phyloP scores from a whole-genome alignment of 2,888 invertebrate genomes.

The Willowsia nigromaculata region DNA sequence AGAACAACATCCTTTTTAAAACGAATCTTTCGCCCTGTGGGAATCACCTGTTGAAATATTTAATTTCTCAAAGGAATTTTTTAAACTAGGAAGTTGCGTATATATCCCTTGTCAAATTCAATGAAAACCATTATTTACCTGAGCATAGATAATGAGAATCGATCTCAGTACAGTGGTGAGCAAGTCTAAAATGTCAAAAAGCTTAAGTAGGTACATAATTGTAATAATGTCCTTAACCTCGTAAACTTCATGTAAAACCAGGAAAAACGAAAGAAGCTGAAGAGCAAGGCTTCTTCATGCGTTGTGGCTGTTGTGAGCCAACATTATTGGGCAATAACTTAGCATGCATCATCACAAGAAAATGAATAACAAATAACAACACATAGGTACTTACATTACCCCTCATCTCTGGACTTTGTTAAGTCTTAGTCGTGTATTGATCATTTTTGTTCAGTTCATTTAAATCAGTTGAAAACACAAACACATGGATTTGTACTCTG shows the following conservation, averaged over 20 bases:
- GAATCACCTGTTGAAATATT: conserved; percentile 58
- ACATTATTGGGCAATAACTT: no score
- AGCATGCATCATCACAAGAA: no score
- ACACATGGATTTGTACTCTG: no score
- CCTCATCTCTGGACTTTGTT: no score
- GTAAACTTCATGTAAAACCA: conserved; percentile 27
- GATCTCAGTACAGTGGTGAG: background rate
- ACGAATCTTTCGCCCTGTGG: conserved; percentile 38
- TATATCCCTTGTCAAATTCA: background rate
- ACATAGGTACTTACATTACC: no score
- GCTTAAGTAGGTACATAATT: background rate
- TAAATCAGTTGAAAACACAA: no score
- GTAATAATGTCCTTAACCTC: conserved; percentile 61
- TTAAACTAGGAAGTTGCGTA: conserved; percentile 49
- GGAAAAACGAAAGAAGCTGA: background rate
- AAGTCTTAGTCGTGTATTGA: no score
- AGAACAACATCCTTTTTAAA: conserved; percentile 42
- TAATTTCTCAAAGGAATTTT: background rate
- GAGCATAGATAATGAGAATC: background rate
- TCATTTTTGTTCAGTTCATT: no score
- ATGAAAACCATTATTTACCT: background rate
- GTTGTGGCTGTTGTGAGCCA: no score
- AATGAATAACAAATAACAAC: no score
- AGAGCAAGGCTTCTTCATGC: background rate
- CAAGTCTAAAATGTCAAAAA: background rate